Evolutionary conservation across 1,140 invertebrate species (phyloP), one percentile per base, ranked within the genome.

Genomic region (Drosophila nebulosa): DNA sequence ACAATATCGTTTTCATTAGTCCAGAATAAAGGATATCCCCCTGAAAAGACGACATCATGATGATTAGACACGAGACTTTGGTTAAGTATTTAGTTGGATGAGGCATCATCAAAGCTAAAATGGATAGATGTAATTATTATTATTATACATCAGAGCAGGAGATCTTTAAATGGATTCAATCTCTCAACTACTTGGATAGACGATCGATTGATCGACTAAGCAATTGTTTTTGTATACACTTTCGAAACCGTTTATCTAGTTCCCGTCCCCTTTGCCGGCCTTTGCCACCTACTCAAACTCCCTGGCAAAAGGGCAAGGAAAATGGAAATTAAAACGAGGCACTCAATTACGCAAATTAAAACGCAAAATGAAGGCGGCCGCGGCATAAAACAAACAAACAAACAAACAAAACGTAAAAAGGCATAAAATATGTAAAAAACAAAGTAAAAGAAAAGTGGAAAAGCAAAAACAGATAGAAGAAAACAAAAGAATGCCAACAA

Each of bases 321-420:
- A 76, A 56, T 76, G 68, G 64, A 81, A 86, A 86, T 88, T 88
- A 86, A 86, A 88, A 88, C 71, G 81, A 86, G 81, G 70, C 83
- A 86, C 81, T 86, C 83, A 86, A 86, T 86, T 86, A 86, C 78
- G 83, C 83, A 86, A 86, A 86, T 86, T 86, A 86, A 86, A 88
- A 88, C 52, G 74, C 39, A 81, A 79, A 85, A 78, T 78, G 78
- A 86, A 69, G 77, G 64, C 69, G 80, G 63, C 62, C 26, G 52
- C 26, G 14, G 73, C 80, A 60, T 60, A 50, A 69, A 56, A 58
- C 65, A 79, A 85, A 79, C 60, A 79, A 68, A 72, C 27, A 51
- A 50, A 60, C 46, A 36, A 56, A 52, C 4, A 30, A 24, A 42
- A 27, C 46, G 52, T 55, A 55, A 60, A 56, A 55, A 30, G 55